A percentile compares a stretch with the other conserved stretches of the same genome.
phyloP scores from a whole-genome alignment of 1,140 invertebrate species.

The Helicoverpa zea region DNA sequence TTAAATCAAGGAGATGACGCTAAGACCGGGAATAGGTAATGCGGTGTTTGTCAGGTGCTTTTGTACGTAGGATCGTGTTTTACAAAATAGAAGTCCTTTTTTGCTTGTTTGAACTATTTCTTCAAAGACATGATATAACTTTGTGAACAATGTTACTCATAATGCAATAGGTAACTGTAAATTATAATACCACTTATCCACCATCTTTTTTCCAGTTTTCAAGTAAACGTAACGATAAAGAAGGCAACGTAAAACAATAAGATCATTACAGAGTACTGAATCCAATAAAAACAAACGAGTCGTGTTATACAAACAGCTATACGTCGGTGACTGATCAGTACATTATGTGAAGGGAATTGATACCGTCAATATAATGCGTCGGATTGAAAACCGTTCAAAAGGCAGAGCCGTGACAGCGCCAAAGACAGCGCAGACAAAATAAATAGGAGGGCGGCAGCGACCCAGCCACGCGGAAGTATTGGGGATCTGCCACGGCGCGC shows the following conservation, averaged over 20 bases:
- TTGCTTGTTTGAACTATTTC: not conserved
- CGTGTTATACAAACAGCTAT: not conserved
- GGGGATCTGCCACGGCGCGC: conserved; percentile 76
- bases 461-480: conserved; percentile 81
- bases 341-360: conserved; percentile 77
- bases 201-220: not conserved
- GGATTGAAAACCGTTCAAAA: conserved; percentile 82
- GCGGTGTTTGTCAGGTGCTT: conserved; percentile 5
- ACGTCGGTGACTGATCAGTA: conserved; percentile 60
- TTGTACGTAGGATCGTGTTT: not conserved
- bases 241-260: not conserved
- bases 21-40: conserved; percentile 31
- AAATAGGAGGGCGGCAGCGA: conserved; percentile 80
- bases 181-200: not conserved
- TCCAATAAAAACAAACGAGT: conserved; percentile 21
- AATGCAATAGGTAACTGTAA: not conserved
- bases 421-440: conserved; percentile 84
- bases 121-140: not conserved
- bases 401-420: conserved; percentile 76
- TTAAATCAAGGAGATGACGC: conserved; percentile 59
- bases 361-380: conserved; percentile 79
- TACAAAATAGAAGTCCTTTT: not conserved
- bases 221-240: not conserved
- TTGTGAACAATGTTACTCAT: not conserved
- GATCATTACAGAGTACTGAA: conserved; percentile 15